Evolutionary conservation across 2,113 vertebrate species (phyloP).

Genomic region (Cervus canadensis): DNA sequence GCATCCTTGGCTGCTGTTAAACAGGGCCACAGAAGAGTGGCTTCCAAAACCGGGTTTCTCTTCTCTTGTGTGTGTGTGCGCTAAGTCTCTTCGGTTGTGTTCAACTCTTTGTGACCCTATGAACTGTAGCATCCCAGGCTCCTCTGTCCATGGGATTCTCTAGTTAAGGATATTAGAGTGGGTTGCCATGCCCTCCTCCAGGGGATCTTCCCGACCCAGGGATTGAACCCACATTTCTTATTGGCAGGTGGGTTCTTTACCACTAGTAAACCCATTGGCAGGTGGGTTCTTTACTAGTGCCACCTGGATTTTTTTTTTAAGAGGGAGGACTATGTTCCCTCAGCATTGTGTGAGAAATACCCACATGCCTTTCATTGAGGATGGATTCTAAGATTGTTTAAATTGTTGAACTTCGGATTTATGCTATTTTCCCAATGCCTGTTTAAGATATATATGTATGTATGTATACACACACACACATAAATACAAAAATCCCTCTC

Average conservation of each 20-base stretch:
- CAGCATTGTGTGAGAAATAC: neutral
- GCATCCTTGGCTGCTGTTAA: neutral
- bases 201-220: neutral
- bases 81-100: neutral
- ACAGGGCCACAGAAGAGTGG: neutral
- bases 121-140: neutral
- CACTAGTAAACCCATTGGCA: too few relatives aligned
- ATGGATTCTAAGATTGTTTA: neutral
- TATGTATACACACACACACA: neutral
- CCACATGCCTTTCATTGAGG: accelerated
- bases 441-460: neutral
- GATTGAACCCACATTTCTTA: neutral
- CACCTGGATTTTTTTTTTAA: neutral
- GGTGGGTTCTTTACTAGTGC: neutral
- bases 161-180: neutral
- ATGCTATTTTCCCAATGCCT: neutral
- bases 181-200: neutral
- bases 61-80: neutral
- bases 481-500: neutral
- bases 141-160: neutral
- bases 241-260: neutral
- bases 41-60: neutral
- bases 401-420: neutral
- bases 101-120: neutral
- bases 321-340: neutral